Evolutionary conservation across 2,888 invertebrate genomes (phyloP).

Genomic region (Scaptomyza caliginosa): DNA sequence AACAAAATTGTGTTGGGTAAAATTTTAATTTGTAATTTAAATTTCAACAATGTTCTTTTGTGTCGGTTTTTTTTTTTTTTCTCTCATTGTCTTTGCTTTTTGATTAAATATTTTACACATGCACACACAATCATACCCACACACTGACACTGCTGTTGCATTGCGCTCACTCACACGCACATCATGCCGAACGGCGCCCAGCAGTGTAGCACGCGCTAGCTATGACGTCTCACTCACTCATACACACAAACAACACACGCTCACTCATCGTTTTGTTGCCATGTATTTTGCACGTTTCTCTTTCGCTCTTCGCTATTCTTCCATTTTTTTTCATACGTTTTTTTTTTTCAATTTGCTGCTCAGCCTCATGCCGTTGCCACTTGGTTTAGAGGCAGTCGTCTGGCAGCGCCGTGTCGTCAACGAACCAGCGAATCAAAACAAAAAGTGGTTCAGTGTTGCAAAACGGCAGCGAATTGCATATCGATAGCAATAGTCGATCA

Average conservation of each 20-base stretch:
- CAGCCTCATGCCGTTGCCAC: constrained; percentile 55
- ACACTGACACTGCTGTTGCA: constrained; percentile 37
- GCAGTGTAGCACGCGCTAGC: constrained; percentile 50
- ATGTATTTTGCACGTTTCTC: constrained; percentile 59
- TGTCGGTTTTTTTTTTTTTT: constrained; percentile 36
- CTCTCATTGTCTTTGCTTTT: constrained; percentile 73
- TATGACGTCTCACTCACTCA: constrained; percentile 57
- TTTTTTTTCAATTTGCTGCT: constrained; percentile 25
- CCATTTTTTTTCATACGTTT: constrained; percentile 33
- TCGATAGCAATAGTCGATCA: constrained; percentile 35
- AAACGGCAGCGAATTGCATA: constrained; percentile 25
- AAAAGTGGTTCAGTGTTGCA: constrained; percentile 55
- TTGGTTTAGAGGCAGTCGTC: constrained; percentile 40
- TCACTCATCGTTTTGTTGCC: constrained; percentile 33
- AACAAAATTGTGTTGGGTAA: constrained; percentile 54
- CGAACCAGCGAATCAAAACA: constrained; percentile 69
- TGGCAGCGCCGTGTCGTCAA: constrained; percentile 39
- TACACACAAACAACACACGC: constrained; percentile 5
- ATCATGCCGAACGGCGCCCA: constrained; percentile 42
- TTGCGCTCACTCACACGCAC: constrained; percentile 62
- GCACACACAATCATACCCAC: constrained; percentile 28
- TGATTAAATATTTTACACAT: constrained; percentile 67
- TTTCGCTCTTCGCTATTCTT: constrained; percentile 47
- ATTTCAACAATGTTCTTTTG: constrained; percentile 62
- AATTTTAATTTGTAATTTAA: constrained; percentile 77